Evolutionary conservation across 2,113 vertebrate genomes (phyloP).

Genomic region (Raja brachyura): DNA sequence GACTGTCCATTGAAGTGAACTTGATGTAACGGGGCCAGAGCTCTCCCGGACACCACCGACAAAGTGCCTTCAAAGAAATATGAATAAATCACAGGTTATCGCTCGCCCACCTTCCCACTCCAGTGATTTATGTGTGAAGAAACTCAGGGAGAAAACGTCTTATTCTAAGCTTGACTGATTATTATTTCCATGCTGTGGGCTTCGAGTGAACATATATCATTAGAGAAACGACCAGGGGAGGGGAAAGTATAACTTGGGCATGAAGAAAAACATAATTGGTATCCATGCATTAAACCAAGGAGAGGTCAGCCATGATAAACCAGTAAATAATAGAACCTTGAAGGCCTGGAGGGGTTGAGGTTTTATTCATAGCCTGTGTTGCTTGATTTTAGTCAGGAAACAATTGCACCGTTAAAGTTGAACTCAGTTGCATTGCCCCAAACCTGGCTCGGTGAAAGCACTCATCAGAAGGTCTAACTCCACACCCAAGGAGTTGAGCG

Average conservation of each 20-base stretch:
- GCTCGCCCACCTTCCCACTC: neutral
- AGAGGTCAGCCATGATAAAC: neutral
- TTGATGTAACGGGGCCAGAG: neutral
- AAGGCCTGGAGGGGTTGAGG: neutral
- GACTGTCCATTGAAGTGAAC: neutral
- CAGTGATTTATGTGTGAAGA: neutral
- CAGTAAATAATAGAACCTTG: neutral
- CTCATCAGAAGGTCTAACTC: neutral
- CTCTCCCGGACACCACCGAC: neutral
- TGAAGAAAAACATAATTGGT: neutral
- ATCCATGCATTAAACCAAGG: neutral
- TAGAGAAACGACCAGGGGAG: neutral
- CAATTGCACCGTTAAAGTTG: neutral
- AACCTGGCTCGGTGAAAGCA: neutral
- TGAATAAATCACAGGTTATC: neutral
- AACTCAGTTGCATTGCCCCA: neutral
- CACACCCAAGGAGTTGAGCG: neutral
- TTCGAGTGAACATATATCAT: neutral
- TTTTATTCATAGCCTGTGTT: neutral
- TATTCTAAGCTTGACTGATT: neutral
- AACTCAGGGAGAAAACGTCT: neutral
- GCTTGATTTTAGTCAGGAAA: neutral
- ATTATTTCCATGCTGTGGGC: neutral
- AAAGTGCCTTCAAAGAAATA: neutral
- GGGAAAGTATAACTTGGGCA: neutral